Evolutionary conservation across 2,113 vertebrate genomes (phyloP).

Genomic region (Pelecanoides urinatrix): DNA sequence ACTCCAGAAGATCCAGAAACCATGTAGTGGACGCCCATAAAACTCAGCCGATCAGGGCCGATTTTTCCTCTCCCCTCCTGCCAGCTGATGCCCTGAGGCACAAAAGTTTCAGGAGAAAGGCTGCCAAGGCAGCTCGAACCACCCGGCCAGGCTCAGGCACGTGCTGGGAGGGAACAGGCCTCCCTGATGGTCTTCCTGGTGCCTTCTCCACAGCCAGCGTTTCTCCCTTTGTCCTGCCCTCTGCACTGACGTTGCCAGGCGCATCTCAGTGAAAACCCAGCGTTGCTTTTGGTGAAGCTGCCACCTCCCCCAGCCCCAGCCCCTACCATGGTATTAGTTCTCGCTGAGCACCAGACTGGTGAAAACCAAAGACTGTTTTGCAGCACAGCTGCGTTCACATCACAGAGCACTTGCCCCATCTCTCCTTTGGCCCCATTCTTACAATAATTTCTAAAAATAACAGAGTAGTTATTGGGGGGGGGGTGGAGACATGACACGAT

Average conservation of each 20-base stretch:
- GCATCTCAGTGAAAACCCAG: not conserved
- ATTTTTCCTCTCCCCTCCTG: not conserved
- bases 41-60: too few relatives aligned
- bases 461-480: not conserved
- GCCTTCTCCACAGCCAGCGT: not conserved
- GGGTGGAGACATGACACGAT: fast-evolving
- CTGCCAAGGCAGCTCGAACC: not conserved
- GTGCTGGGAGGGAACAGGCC: fast-evolving
- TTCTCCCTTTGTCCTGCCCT: not conserved
- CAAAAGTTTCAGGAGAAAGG: not conserved
- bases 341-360: not conserved
- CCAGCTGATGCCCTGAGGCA: not conserved
- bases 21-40: fast-evolving
- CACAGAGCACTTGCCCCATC: not conserved
- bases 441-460: not conserved
- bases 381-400: not conserved
- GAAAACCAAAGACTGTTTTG: not conserved
- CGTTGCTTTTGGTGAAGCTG: not conserved
- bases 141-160: not conserved
- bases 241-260: fast-evolving
- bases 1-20: not conserved
- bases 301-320: not conserved
- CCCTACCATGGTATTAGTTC: fast-evolving
- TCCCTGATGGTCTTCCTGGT: not conserved
- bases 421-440: not conserved